Conservation (phyloP, 1,140 invertebrate species). For the Plectus sambesii region DNA sequence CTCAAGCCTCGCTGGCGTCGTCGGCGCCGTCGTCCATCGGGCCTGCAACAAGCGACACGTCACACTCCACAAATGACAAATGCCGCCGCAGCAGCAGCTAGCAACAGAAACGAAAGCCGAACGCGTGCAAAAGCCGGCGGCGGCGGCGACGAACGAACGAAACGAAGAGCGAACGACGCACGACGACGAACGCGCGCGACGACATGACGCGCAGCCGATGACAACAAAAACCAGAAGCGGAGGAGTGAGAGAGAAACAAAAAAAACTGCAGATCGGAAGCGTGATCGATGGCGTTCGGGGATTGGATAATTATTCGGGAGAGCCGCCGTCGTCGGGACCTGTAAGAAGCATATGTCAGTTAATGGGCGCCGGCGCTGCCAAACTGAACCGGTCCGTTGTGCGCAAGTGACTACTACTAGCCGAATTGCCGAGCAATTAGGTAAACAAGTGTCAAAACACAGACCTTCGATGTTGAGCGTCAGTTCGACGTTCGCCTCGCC, state of each 20-base stretch:
- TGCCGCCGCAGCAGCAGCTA: background rate
- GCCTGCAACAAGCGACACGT: conserved; percentile 27
- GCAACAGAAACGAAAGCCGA: background rate
- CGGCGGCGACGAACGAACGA: background rate
- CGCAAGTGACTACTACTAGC: background rate
- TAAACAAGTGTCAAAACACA: conserved; percentile 10
- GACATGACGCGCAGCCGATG: conserved; percentile 4
- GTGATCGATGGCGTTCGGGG: background rate
- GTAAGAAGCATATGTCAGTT: conserved; percentile 2
- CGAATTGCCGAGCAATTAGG: background rate
- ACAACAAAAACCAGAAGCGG: conserved; percentile 4
- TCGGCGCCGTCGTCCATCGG: conserved; percentile 40
- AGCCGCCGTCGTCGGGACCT: background rate
- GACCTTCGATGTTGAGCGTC: conserved; percentile 87
- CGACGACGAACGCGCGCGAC: background rate
- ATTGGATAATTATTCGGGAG: background rate
- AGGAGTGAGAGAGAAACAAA: too few relatives aligned
- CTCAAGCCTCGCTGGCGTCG: conserved; percentile 41
- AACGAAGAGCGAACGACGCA: conserved; percentile 7
- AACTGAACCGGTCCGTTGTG: background rate
- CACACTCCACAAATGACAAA: conserved; percentile 9
- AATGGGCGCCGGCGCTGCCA: background rate
- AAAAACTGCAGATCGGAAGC: conserved; percentile 1
- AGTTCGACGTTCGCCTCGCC: conserved; percentile 96
- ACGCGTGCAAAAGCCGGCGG: background rate